Conservation (phyloP, 2,113 vertebrate genomes). For the Megaleporinus macrocephalus region DNA sequence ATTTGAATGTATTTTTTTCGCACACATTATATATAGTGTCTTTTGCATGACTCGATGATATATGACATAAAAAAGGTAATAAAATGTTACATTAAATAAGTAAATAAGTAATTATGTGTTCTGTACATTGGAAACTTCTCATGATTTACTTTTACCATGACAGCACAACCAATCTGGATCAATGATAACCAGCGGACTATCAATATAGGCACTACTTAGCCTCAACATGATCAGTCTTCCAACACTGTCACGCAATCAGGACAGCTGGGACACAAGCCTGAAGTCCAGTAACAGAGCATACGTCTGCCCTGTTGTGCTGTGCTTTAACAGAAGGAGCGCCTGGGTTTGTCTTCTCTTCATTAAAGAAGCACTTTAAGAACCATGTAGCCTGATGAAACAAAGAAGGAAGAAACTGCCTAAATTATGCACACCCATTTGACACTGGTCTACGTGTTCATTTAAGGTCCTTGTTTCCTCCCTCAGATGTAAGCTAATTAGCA, state of each 20-base stretch:
- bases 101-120: no score
- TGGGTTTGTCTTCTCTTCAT: slow-evolving; percentile 19
- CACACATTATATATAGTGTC: no score
- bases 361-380: slow-evolving; percentile 26
- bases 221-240: not conserved
- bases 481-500: slow-evolving; percentile 69
- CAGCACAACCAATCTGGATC: no score
- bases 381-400: slow-evolving; percentile 6
- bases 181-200: not conserved
- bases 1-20: no score
- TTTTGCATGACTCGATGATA: no score
- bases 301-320: not conserved
- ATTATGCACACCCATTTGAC: slow-evolving; percentile 70
- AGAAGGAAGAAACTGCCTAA: slow-evolving; percentile 47
- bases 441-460: slow-evolving; percentile 66
- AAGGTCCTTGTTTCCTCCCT: slow-evolving; percentile 60
- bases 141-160: no score
- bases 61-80: no score
- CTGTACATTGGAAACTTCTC: no score
- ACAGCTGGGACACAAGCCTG: not conserved
- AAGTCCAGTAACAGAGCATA: not conserved
- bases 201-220: not conserved
- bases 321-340: not conserved
- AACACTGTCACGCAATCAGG: not conserved
- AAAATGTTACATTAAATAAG: no score